A percentile compares a stretch with the other conserved stretches of the same genome.
Evolutionary conservation across 2,888 invertebrate genomes (phyloP).

Genomic region (Emmelina monodactyla): DNA sequence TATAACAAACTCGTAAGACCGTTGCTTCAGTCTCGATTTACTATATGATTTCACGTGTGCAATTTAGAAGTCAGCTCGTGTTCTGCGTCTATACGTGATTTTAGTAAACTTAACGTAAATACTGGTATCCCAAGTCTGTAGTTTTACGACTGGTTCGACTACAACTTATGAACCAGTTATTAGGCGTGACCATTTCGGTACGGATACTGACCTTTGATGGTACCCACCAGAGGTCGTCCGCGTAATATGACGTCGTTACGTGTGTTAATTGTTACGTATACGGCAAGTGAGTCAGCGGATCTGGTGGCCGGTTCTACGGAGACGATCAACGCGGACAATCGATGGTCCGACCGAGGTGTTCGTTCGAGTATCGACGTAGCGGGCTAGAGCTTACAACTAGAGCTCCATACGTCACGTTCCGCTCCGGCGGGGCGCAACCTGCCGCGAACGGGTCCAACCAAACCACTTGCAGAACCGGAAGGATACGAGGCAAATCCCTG

Average conservation of each 20-base stretch:
- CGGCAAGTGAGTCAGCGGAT: constrained; percentile 47
- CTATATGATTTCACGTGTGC: constrained; percentile 9
- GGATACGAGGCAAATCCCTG: constrained; percentile 66
- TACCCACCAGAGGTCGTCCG: constrained; percentile 46
- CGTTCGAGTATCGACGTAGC: background rate
- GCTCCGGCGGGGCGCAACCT: constrained; percentile 46
- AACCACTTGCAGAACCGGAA: constrained; percentile 64
- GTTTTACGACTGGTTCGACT: constrained; percentile 58
- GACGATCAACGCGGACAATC: constrained; percentile 14
- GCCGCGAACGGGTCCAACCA: constrained; percentile 58
- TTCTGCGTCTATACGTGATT: constrained; percentile 41
- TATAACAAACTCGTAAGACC: too few relatives aligned
- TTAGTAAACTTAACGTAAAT: constrained; percentile 57
- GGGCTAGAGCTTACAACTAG: background rate
- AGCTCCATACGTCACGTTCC: constrained; percentile 21
- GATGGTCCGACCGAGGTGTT: background rate
- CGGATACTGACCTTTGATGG: constrained; percentile 65
- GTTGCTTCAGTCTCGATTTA: too few relatives aligned
- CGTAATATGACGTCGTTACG: constrained; percentile 40
- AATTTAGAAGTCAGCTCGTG: constrained; percentile 30
- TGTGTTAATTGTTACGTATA: constrained; percentile 58
- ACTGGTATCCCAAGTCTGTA: constrained; percentile 55
- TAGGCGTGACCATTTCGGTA: constrained; percentile 66
- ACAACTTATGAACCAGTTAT: constrained; percentile 65
- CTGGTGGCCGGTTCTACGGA: constrained; percentile 37